Evolutionary conservation across 2,113 vertebrate genomes (phyloP), one percentile per base, ranked within the genome.

Genomic region (Circaetus cinerascens): DNA sequence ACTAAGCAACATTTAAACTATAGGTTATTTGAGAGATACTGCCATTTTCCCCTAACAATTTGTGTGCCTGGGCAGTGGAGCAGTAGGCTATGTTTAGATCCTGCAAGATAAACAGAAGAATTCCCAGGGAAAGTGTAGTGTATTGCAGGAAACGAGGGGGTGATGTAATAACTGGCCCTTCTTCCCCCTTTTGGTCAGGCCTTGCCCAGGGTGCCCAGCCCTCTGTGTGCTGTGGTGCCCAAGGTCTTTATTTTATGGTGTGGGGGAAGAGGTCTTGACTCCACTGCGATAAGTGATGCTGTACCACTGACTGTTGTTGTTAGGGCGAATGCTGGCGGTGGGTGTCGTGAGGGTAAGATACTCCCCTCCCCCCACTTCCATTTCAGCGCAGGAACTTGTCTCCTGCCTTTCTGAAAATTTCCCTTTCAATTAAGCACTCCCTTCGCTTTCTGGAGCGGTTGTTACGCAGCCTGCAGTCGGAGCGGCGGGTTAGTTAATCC

Each of bases 261-360:
- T 8, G 34, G 16, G 56, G 5, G 4, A 9, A 55, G 15, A 62
- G 45, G 19, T 57, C 43, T 15, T 9, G 10, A 13, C 7, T 9
- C 26, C 27, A 7, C 5, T 7, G 9, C 9, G 40, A 13, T 3
- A 15, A 68, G 20, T 7, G 15, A 8, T 2, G 48, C 5, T 16
- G 3, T 8, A 13, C 1, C 2, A 4, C 7, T 0, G 0, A 0
- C 14, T 32, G 34, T 6, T 7, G 15, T 14, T 11, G 3, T 2
- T 11, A 6, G 45, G 30, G 41, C 22, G 6, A 22, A 46, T 2
- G 60, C 57, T 36, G 27, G 21, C 25, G 5, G 15, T 3, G n/a
- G 4, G 9, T 27, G 53, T 1, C 25, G 9, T 5, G 7, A 22
- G 38, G 3, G 3, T 5, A 1, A 18, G 16, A 9, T 8, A 2